phyloP scores from a whole-genome alignment of 2,888 invertebrate genomes.

The Pheosia gnoma region DNA sequence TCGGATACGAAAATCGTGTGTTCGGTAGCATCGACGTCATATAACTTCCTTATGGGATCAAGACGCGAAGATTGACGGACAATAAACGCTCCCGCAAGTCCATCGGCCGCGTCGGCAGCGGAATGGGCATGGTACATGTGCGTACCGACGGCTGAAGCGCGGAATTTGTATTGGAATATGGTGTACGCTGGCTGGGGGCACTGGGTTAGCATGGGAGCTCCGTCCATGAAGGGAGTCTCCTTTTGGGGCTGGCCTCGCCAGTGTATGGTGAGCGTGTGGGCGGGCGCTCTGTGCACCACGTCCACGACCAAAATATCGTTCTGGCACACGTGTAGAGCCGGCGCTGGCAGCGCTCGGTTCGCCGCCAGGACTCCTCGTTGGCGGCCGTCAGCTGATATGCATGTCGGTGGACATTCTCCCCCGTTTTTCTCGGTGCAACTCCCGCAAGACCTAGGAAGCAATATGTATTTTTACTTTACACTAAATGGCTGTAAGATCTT shows the following conservation, averaged over 20 bases:
- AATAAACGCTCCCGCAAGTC: slow-evolving; percentile 88
- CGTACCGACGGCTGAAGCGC: slow-evolving; percentile 88
- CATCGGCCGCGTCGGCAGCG: slow-evolving; percentile 87
- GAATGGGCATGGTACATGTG: slow-evolving; percentile 90
- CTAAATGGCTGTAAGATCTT: too few relatives aligned
- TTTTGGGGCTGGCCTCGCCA: slow-evolving; percentile 91
- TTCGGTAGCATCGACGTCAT: slow-evolving; percentile 88
- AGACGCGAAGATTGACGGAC: slow-evolving; percentile 86
- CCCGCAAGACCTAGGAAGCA: slow-evolving; percentile 83
- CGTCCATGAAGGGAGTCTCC: slow-evolving; percentile 90
- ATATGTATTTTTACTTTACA: too few relatives aligned
- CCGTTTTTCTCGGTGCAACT: slow-evolving; percentile 85
- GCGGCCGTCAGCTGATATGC: slow-evolving; percentile 87
- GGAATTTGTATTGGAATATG: slow-evolving; percentile 90
- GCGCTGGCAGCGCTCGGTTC: slow-evolving; percentile 87
- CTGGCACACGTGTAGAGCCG: slow-evolving; percentile 87
- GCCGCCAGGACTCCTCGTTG: slow-evolving; percentile 86
- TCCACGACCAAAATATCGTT: slow-evolving; percentile 91
- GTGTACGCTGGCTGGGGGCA: slow-evolving; percentile 90
- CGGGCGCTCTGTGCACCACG: slow-evolving; percentile 88
- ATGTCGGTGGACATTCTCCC: slow-evolving; percentile 85
- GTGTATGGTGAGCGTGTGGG: slow-evolving; percentile 89
- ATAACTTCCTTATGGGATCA: slow-evolving; percentile 85
- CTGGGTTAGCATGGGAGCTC: slow-evolving; percentile 90
- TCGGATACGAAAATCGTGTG: slow-evolving; percentile 89